Conservation (phyloP, 2,797 vertebrate species). For the Diceros bicornis region DNA sequence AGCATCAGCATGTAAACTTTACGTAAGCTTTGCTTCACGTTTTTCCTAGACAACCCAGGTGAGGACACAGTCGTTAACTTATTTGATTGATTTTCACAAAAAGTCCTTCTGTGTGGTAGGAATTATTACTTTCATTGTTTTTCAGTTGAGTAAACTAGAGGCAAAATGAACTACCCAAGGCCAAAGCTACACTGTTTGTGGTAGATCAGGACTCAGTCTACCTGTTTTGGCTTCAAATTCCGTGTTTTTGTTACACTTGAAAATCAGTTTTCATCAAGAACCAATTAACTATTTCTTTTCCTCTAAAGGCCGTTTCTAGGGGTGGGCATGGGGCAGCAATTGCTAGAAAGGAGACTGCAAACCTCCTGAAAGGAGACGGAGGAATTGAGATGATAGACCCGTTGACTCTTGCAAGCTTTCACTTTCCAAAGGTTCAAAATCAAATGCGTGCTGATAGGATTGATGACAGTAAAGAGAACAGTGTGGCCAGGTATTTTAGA, state of each 20-base stretch:
- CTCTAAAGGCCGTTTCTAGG: neutral
- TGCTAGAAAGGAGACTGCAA: conserved; percentile 5
- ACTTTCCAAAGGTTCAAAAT: neutral
- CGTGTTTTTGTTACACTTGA: neutral
- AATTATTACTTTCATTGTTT: neutral
- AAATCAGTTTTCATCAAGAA: neutral
- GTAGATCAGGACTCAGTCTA: neutral
- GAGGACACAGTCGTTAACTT: neutral
- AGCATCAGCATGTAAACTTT: neutral
- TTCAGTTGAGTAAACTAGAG: neutral
- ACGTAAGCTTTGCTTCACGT: neutral
- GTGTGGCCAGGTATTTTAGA: neutral
- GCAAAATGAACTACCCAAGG: neutral
- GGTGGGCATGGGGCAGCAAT: neutral
- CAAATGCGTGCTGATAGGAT: neutral
- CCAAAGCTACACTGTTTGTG: neutral
- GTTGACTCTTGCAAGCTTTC: neutral
- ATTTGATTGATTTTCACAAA: neutral
- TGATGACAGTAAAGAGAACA: neutral
- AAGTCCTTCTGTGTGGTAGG: neutral
- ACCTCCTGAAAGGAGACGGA: neutral
- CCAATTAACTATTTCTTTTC: neutral
- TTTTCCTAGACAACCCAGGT: neutral
- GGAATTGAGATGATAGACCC: neutral
- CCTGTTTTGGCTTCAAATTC: neutral